Evolutionary conservation across 2,797 vertebrate genomes (phyloP), one percentile per base, ranked within the genome.

Genomic region (Capromys pilorides): DNA sequence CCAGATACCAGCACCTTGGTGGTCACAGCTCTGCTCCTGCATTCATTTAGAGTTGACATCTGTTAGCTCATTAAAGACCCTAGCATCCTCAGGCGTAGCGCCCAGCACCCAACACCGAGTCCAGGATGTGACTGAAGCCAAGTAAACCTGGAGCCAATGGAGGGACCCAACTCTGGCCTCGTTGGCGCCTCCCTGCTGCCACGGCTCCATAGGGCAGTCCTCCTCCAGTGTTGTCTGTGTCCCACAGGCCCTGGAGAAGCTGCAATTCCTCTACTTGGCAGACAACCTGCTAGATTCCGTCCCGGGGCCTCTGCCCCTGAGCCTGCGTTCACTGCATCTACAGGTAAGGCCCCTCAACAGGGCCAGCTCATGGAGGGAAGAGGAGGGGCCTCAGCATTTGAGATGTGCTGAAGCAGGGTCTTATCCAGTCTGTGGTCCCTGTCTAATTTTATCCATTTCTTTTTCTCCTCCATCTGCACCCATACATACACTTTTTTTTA

Each of bases 181-280:
- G 10, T 13, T 16, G 19, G 49, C 11, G 3, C 71, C 14, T 39
- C 41, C 22, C 82, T 13, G 0, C 26, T 28, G 22, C 67, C 51
- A 22, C 36, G 51, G n/a, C 36, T 79, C 51, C 0, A 6, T 6
- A 45, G 41, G 67, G 9, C 31, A 2, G 0, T 31, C 49, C 5
- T 22, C 78, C 36, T 66, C 83, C 45, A 2, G 0, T 5, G 0
- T 18, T 39, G 66, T 81, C 4, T 93, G 12, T 85, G 45, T 92
- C 78, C 90, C 2, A 0, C 96, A 99, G 99, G 98, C 98, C 3
- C 98, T 99, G 97, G 98, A 97, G 86, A 98, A 98, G 45, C 97
- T 99, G 90, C 98, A 98, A 97, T 99, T 98, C 96, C 98, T 99
- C 90, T 98, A 99, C 77, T 97, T 99, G 64, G 99, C 99, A 0